Conservation (phyloP, 2,797 vertebrate species). For the Schizopygopsis malacanthus region DNA sequence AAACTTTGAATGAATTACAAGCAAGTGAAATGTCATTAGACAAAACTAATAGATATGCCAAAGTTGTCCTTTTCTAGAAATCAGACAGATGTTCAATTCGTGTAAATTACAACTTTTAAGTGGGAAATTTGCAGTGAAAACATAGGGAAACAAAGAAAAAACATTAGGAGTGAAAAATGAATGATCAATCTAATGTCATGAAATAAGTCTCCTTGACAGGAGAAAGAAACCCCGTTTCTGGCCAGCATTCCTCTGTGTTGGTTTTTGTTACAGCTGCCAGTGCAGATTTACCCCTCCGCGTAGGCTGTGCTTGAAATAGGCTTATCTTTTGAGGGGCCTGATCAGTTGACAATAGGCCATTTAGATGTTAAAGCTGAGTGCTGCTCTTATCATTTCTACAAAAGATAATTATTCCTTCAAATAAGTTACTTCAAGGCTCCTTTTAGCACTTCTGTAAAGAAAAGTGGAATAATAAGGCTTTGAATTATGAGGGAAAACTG, state of each 20-base stretch:
- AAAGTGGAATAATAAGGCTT: slow-evolving; percentile 32
- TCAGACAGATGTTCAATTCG: neutral
- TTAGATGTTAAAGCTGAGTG: slow-evolving; percentile 75
- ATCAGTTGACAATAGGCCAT: slow-evolving; percentile 79
- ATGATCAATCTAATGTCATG: slow-evolving; percentile 54
- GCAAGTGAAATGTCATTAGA: neutral
- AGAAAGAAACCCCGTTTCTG: slow-evolving; percentile 69
- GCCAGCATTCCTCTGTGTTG: slow-evolving; percentile 64
- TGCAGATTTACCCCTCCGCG: slow-evolving; percentile 77
- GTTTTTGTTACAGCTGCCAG: slow-evolving; percentile 84
- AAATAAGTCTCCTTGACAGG: slow-evolving; percentile 60
- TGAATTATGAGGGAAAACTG: slow-evolving; percentile 38
- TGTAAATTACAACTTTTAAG: neutral
- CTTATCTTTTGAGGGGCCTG: slow-evolving; percentile 78
- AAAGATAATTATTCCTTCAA: slow-evolving; percentile 55
- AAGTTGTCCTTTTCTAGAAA: neutral
- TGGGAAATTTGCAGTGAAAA: neutral
- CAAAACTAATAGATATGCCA: neutral
- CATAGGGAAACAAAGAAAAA: neutral
- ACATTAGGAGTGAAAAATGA: neutral
- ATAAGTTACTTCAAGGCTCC: slow-evolving; percentile 52
- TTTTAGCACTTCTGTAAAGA: slow-evolving; percentile 28
- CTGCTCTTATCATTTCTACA: slow-evolving; percentile 62
- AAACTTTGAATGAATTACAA: neutral
- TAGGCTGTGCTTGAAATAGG: slow-evolving; percentile 78